A percentile compares a stretch with the other conserved stretches of the same genome.
Conservation (phyloP, 2,797 vertebrate genomes). For the Echiichthys vipera region DNA sequence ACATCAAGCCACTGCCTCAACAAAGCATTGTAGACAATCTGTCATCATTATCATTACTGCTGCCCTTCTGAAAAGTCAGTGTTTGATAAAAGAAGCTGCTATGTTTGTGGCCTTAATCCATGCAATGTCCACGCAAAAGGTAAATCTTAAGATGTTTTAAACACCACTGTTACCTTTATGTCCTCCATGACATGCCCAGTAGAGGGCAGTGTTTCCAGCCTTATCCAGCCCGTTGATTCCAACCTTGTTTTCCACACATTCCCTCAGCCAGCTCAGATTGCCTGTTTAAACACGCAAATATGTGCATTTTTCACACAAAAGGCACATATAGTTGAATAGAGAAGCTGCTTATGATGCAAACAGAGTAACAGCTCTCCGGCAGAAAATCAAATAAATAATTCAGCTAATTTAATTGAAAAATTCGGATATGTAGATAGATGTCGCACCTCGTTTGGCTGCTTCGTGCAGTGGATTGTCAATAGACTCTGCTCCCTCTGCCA, state of each 20-base stretch:
- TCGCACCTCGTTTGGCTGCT: conserved; percentile 95
- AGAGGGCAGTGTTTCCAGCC: conserved; percentile 96
- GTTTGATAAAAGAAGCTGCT: not conserved
- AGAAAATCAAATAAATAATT: not conserved
- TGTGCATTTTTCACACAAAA: conserved; percentile 7
- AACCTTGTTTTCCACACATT: conserved; percentile 97
- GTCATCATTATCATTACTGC: not conserved
- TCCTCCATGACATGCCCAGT: conserved; percentile 97
- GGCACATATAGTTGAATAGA: not conserved
- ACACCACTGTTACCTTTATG: conserved; percentile 89
- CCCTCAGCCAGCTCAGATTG: conserved; percentile 97
- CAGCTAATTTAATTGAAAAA: too few species aligned
- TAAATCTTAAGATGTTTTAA: not conserved
- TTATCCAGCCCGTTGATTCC: conserved; percentile 97
- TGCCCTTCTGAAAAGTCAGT: not conserved
- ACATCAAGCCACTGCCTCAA: not conserved
- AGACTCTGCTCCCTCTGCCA: conserved; percentile 95
- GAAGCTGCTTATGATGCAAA: conserved; percentile 10
- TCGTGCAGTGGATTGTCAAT: conserved; percentile 98
- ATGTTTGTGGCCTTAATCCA: not conserved
- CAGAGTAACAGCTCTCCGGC: not conserved
- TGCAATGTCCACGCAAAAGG: not conserved
- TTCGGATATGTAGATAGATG: not conserved
- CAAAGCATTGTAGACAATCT: not conserved
- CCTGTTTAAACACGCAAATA: conserved; percentile 80